These are phyloP conservation scores for Potorous gilbertii DNA, from an alignment of 2,797 vertebrate genomes.

Conservation along the genomic window DNA sequence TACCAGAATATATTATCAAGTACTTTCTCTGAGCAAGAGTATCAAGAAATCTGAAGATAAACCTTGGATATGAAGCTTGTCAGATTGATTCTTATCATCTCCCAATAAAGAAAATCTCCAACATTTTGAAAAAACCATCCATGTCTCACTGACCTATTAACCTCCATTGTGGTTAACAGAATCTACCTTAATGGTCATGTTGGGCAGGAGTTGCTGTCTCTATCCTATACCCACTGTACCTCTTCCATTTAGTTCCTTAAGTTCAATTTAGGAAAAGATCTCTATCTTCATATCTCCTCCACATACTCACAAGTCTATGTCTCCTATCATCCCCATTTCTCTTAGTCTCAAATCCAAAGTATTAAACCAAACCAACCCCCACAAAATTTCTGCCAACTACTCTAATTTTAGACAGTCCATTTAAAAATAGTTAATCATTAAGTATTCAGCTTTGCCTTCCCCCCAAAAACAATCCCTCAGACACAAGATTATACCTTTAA, in stretches of 20 bases:
- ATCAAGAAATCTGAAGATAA: neutral
- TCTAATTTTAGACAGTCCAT: neutral
- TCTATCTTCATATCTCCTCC: neutral
- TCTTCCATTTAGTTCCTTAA: neutral
- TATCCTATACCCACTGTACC: neutral
- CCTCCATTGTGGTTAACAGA: neutral
- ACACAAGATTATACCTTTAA: neutral
- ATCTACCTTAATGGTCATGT: neutral
- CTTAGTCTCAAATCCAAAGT: neutral
- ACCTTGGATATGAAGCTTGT: neutral
- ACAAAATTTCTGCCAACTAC: neutral
- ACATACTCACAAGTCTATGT: neutral
- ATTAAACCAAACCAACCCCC: neutral
- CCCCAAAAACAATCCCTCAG: neutral
- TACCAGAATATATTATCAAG: neutral
- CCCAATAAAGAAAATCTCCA: neutral
- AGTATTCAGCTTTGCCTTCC: neutral
- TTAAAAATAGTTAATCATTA: neutral
- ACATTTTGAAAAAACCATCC: neutral
- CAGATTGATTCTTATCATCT: neutral
- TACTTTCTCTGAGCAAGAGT: neutral
- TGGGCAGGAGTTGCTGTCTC: neutral
- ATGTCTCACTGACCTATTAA: neutral
- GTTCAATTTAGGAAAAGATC: neutral
- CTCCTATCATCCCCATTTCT: neutral